Percentiles rank a stretch among this genome's conserved stretches.
These are phyloP conservation scores for Cygnus olor DNA, from an alignment of 2,797 vertebrate genomes.

Conservation along the genomic window DNA sequence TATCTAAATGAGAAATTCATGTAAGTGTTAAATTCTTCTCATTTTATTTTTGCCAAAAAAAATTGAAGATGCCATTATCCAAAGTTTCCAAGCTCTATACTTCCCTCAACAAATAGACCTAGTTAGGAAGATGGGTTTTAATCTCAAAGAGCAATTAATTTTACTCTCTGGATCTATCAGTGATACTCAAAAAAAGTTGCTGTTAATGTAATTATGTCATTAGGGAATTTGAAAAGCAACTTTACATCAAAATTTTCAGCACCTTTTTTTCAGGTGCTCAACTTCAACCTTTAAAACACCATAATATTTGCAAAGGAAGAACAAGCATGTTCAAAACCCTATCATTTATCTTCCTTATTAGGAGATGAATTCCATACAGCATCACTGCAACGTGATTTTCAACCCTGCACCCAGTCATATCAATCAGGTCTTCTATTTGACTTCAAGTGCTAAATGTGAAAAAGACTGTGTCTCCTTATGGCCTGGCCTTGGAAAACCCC, in stretches of 20 bases:
- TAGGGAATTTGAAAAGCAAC: not conserved
- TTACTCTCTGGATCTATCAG: not conserved
- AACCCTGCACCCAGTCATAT: not conserved
- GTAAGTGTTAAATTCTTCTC: not conserved
- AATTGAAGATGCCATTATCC: not conserved
- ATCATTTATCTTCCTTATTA: not conserved
- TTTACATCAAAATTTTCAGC: not conserved
- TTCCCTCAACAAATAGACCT: not conserved
- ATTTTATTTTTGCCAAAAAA: not conserved
- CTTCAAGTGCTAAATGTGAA: not conserved
- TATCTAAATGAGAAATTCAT: not conserved
- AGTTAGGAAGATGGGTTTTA: not conserved
- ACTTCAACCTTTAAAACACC: not conserved
- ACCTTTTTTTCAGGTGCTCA: not conserved
- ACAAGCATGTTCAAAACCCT: not conserved
- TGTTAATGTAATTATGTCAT: not conserved
- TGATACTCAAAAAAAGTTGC: not conserved
- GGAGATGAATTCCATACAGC: not conserved
- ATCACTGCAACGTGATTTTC: not conserved
- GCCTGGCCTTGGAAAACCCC: not conserved
- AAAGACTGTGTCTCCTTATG: not conserved
- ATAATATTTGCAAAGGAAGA: not conserved
- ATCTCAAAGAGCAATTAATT: not conserved
- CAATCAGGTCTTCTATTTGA: not conserved
- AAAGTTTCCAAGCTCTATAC: not conserved